Evolutionary conservation across 2,888 invertebrate genomes (phyloP).

Genomic region (Drosophila cognata): DNA sequence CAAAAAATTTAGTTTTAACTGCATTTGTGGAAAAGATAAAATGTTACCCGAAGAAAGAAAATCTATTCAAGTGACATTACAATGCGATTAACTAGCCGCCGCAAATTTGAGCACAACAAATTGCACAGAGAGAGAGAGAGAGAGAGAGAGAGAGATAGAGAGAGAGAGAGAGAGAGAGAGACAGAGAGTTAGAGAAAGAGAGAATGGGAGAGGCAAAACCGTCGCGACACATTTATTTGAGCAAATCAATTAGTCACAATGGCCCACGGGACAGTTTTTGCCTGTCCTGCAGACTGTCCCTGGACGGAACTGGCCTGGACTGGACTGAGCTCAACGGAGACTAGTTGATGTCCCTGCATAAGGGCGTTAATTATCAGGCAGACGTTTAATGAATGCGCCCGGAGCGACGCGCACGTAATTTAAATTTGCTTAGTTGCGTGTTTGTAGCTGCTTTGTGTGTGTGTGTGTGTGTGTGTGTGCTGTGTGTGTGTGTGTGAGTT

Average conservation of each 20-base stretch:
- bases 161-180: not conserved
- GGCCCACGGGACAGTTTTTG: conserved; percentile 57
- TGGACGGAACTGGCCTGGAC: conserved; percentile 16
- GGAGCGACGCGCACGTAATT: conserved; percentile 69
- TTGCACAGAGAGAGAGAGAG: conserved; percentile 1
- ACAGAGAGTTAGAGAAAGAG: not conserved
- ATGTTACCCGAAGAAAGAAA: not conserved
- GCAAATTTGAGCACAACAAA: conserved; percentile 50
- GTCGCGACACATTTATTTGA: conserved; percentile 55
- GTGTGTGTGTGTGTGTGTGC: conserved; percentile 15
- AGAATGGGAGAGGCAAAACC: conserved; percentile 9
- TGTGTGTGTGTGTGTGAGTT: not conserved
- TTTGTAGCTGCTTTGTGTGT: not conserved
- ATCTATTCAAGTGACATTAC: conserved; percentile 39
- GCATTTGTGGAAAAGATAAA: not conserved
- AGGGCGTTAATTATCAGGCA: conserved; percentile 76
- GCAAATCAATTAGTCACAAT: conserved; percentile 77
- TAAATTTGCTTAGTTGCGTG: conserved; percentile 76
- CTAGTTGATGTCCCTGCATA: conserved; percentile 45
- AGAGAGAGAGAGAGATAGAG: not conserved
- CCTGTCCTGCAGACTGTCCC: conserved; percentile 23
- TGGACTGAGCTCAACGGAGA: conserved; percentile 19
- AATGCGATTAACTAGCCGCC: conserved; percentile 72
- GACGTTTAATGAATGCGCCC: conserved; percentile 77
- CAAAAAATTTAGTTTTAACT: conserved; percentile 28